phyloP scores from a whole-genome alignment of 2,888 invertebrate species.

The Latrodectus elegans region DNA sequence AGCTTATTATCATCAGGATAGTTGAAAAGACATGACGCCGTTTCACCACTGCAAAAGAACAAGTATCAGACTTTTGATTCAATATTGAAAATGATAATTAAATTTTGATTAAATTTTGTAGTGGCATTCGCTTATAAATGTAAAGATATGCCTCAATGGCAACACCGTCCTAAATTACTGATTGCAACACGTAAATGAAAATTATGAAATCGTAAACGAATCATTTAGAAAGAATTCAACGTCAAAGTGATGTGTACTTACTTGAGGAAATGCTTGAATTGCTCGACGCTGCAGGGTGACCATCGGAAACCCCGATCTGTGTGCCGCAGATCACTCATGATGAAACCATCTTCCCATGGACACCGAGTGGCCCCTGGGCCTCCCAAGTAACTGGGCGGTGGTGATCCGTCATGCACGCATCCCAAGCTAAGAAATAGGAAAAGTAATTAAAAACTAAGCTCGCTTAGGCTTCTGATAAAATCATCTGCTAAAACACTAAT shows the following conservation, averaged over 20 bases:
- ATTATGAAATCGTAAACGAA: too few species aligned
- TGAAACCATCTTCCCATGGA: constrained; percentile 96
- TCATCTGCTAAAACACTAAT: too few species aligned
- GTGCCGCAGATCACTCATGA: constrained; percentile 93
- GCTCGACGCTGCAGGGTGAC: constrained; percentile 93
- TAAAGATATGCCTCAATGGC: too few species aligned
- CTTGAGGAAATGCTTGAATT: constrained; percentile 96
- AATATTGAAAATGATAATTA: neutral
- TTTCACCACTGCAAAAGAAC: constrained; percentile 85
- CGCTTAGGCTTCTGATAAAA: too few species aligned
- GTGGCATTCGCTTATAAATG: too few species aligned
- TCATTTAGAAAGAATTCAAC: too few species aligned
- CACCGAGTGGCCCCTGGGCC: constrained; percentile 97
- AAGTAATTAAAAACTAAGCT: neutral
- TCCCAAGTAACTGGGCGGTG: constrained; percentile 93
- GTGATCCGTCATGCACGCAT: constrained; percentile 95
- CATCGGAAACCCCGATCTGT: constrained; percentile 95
- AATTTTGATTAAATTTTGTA: neutral
- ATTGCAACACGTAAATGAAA: too few species aligned
- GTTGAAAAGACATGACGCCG: constrained; percentile 93
- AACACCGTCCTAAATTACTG: too few species aligned
- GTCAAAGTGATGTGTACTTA: constrained; percentile 76
- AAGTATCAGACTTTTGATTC: neutral
- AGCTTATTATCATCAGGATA: constrained; percentile 95
- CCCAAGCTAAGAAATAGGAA: constrained; percentile 81